These are phyloP conservation scores for Acromyrmex charruanus DNA, from an alignment of 1,140 invertebrate genomes.

Conservation along the genomic window DNA sequence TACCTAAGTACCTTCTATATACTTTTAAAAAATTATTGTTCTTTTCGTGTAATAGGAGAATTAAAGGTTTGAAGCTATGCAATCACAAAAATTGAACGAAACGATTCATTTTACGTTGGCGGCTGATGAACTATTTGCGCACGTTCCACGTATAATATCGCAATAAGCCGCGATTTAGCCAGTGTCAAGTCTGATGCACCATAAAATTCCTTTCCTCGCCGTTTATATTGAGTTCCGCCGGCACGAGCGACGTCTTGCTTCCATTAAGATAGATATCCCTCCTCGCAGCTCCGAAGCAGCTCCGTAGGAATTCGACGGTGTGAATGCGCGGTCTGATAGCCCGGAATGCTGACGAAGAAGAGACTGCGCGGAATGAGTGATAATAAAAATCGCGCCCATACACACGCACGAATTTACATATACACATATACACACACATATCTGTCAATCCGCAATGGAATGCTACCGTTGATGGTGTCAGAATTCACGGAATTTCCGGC, in stretches of 20 bases:
- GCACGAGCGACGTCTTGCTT: slow-evolving; percentile 59
- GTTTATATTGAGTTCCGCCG: slow-evolving; percentile 48
- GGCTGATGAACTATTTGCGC: background rate
- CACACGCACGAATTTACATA: background rate
- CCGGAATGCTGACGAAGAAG: slow-evolving; percentile 31
- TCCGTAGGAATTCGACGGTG: slow-evolving; percentile 56
- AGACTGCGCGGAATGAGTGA: slow-evolving; percentile 43
- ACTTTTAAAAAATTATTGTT: too few relatives aligned
- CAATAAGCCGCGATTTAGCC: slow-evolving; percentile 32
- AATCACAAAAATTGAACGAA: background rate
- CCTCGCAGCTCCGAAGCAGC: slow-evolving; percentile 25
- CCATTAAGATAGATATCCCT: slow-evolving; percentile 58
- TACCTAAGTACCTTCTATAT: too few relatives aligned
- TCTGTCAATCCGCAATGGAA: background rate
- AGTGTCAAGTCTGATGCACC: slow-evolving; percentile 23
- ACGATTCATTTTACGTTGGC: slow-evolving; percentile 15
- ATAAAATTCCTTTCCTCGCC: slow-evolving; percentile 27
- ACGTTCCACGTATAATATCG: slow-evolving; percentile 25
- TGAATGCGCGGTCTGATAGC: slow-evolving; percentile 33
- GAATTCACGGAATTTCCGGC: slow-evolving; percentile 27
- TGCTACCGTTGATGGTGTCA: slow-evolving; percentile 27
- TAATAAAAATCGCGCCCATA: slow-evolving; percentile 65
- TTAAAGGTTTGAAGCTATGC: background rate
- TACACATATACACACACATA: background rate
- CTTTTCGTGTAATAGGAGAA: background rate